Conservation (phyloP, 2,797 vertebrate species). For the Ambastaia sidthimunki region DNA sequence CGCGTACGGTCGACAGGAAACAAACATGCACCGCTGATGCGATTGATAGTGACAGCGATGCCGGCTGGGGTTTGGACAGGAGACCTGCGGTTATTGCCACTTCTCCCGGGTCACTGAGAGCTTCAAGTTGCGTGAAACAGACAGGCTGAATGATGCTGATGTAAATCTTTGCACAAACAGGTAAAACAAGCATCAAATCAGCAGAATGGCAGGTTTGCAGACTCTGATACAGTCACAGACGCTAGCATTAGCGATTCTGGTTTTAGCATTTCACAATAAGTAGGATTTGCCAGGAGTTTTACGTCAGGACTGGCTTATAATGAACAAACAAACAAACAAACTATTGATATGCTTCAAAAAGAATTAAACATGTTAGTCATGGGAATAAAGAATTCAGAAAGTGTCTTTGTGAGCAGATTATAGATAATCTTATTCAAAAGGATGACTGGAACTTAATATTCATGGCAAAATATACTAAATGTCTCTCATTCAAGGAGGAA, state of each 20-base stretch:
- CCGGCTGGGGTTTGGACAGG: slow-evolving; percentile 53
- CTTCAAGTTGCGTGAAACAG: slow-evolving; percentile 26
- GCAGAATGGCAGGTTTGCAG: neutral
- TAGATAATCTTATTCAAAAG: slow-evolving; percentile 39
- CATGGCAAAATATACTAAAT: slow-evolving; percentile 19
- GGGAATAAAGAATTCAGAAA: slow-evolving; percentile 21
- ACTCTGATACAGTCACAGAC: neutral
- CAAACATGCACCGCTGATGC: slow-evolving; percentile 63
- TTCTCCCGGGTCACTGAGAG: slow-evolving; percentile 47
- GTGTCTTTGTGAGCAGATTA: slow-evolving; percentile 42
- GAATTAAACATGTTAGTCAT: slow-evolving; percentile 27
- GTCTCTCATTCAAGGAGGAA: slow-evolving; percentile 28
- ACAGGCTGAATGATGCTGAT: slow-evolving; percentile 6
- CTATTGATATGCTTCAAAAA: slow-evolving; percentile 16
- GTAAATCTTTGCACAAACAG: slow-evolving; percentile 27
- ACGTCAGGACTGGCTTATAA: slow-evolving; percentile 1
- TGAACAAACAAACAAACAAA: neutral
- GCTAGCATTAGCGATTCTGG: neutral
- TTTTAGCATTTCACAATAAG: neutral
- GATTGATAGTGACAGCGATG: slow-evolving; percentile 61
- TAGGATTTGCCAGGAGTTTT: neutral
- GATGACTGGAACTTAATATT: slow-evolving; percentile 38
- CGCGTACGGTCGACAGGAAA: slow-evolving; percentile 67
- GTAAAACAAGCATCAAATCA: slow-evolving; percentile 4
- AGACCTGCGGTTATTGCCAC: slow-evolving; percentile 50